Base-by-base conservation (phyloP, 2,113 vertebrate species). In the Columba janthina region DNA sequence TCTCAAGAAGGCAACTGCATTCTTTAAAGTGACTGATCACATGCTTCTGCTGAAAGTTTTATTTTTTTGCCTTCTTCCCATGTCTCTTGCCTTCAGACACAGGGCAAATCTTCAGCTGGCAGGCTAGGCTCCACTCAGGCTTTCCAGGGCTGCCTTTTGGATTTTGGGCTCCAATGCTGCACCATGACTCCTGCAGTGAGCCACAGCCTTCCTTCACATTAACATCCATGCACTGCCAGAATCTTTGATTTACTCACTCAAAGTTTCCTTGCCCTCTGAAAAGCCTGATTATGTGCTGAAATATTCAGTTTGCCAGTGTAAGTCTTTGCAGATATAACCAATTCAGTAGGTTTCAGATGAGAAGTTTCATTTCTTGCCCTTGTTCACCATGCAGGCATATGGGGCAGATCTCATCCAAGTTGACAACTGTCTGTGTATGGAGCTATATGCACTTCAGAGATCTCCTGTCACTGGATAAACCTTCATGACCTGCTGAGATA, bases 191-290 rank as follows among this genome's bases (percentile, higher is more conserved):
- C 50, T 82, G 13, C 57, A 85, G 38, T n/a, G 64, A 80, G 5
- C 19, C 7, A 0, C 36, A 62, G 24, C 34, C 24, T 58, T 67
- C 15, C 17, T 72, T 92, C 2, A 0, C 4, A 0, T 69, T 69
- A 54, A 67, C 0, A 4, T 64, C 25, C 13, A 29, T 12, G 5
- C 0, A 0, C 38, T 72, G 19, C 10, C 32, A 66, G 31, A 53
- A 65, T 31, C 44, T 85, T 90, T 76, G 12, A 69, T 79, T 76
- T 72, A 38, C 14, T 56, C 5, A 0, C 6, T 5, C 20, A 21
- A 16, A 73, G 34, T 64, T 32, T 57, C 4, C 31, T 34, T 85
- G 38, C 15, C 3, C 15, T 85, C 62, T 36, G 19, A 73, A 75
- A 76, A 28, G 12, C 48, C 42, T n/a, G 36, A 81, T 5, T n/a